Evolutionary conservation across 2,797 vertebrate species (phyloP).

Genomic region (Selene dorsalis): DNA sequence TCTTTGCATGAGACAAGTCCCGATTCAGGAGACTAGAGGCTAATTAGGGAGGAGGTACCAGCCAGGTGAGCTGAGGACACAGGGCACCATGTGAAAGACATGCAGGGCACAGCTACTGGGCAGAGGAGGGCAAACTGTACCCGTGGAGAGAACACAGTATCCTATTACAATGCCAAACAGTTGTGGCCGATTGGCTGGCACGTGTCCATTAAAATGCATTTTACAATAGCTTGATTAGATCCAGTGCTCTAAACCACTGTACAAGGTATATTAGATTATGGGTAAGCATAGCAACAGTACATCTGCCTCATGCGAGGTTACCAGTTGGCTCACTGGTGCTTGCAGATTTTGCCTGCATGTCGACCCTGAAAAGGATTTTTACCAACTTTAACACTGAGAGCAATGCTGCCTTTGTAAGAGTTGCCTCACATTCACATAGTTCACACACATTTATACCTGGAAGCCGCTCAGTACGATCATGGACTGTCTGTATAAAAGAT

Average conservation of each 20-base stretch:
- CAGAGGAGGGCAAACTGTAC: not conserved
- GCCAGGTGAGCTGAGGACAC: conserved; percentile 41
- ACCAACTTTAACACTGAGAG: not conserved
- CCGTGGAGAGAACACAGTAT: not conserved
- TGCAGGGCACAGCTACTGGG: conserved; percentile 1
- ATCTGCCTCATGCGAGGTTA: conserved; percentile 4
- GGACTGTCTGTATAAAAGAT: not conserved
- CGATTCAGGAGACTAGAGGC: conserved; percentile 31
- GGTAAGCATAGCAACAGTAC: conserved; percentile 49
- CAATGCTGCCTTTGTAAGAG: not conserved
- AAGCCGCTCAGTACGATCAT: not conserved
- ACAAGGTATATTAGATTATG: conserved; percentile 26
- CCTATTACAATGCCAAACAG: not conserved
- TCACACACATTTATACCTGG: conserved; percentile 2
- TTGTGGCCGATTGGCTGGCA: conserved; percentile 10
- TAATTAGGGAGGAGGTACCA: conserved; percentile 28
- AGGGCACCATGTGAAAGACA: conserved; percentile 22
- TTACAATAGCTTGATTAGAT: conserved; percentile 7
- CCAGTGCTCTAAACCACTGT: not conserved
- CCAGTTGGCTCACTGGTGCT: conserved; percentile 9
- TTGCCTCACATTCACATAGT: not conserved
- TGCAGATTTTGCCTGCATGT: not conserved
- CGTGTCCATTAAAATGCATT: conserved; percentile 15
- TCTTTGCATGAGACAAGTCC: conserved; percentile 37
- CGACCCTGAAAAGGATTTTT: not conserved